Evolutionary conservation across 2,888 invertebrate genomes (phyloP).

Genomic region (Ctenicera cuprea): DNA sequence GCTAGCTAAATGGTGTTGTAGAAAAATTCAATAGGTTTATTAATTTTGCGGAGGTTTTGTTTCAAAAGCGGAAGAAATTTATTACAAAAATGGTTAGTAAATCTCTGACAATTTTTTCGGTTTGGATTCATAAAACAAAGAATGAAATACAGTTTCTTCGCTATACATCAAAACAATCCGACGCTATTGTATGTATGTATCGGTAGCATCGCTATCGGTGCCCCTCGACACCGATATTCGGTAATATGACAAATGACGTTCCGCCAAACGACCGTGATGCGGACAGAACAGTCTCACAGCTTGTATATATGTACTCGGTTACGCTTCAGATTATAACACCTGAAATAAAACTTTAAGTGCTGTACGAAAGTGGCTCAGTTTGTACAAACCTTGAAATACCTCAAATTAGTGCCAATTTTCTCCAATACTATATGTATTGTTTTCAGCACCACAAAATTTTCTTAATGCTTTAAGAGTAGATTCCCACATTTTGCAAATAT

Average conservation of each 20-base stretch:
- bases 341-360: constrained; percentile 23
- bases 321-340: constrained; percentile 22
- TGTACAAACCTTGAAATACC: neutral
- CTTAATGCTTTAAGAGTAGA: no score
- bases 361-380: neutral
- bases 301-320: constrained; percentile 16
- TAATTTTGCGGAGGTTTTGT: no score
- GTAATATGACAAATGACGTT: constrained; percentile 42
- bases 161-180: constrained; percentile 37
- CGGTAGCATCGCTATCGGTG: constrained; percentile 33
- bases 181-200: constrained; percentile 37
- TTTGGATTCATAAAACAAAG: constrained; percentile 32
- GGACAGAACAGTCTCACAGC: constrained; percentile 28
- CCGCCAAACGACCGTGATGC: constrained; percentile 35
- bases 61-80: neutral
- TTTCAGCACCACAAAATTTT: no score
- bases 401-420: neutral
- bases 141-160: constrained; percentile 34
- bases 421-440: no score
- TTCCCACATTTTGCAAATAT: no score
- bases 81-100: neutral
- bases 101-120: neutral
- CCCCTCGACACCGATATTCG: constrained; percentile 40
- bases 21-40: no score
- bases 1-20: no score